Evolutionary conservation across 2,113 vertebrate species (phyloP).

Genomic region (Chlamydotis undulata): DNA sequence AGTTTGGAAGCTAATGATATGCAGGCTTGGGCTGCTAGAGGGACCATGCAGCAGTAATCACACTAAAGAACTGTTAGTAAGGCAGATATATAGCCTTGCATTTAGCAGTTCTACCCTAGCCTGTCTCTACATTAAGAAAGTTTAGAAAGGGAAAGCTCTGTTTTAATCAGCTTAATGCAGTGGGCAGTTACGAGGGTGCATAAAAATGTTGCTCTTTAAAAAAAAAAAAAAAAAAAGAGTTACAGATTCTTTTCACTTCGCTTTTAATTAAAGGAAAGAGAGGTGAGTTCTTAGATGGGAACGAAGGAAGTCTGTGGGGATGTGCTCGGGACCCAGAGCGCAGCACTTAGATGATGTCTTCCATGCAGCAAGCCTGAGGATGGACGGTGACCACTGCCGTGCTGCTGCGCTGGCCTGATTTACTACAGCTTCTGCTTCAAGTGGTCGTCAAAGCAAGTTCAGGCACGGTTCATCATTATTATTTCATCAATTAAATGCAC

Average conservation of each 20-base stretch:
- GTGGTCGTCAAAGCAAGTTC: slow-evolving; percentile 61
- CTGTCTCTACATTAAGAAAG: background rate
- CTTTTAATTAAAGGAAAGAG: background rate
- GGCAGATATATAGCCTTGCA: background rate
- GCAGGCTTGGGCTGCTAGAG: background rate
- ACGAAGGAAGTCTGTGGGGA: background rate
- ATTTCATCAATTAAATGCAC: slow-evolving; percentile 74
- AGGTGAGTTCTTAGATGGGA: background rate
- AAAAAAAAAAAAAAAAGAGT: background rate
- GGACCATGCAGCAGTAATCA: background rate
- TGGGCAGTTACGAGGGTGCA: background rate
- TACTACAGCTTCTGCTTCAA: slow-evolving; percentile 57
- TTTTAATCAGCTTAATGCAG: slow-evolving; percentile 39
- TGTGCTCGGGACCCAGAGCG: background rate
- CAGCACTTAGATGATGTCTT: background rate
- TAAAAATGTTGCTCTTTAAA: background rate
- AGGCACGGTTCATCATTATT: slow-evolving; percentile 70
- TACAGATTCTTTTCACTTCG: background rate
- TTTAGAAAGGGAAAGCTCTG: background rate
- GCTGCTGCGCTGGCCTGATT: slow-evolving; percentile 36
- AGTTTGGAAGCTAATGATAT: background rate
- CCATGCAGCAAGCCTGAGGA: background rate
- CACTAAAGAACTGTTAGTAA: background rate
- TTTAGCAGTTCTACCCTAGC: background rate
- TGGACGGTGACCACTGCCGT: background rate